Conservation (phyloP, 2,888 invertebrate genomes). For the Pterostichus madidus region DNA sequence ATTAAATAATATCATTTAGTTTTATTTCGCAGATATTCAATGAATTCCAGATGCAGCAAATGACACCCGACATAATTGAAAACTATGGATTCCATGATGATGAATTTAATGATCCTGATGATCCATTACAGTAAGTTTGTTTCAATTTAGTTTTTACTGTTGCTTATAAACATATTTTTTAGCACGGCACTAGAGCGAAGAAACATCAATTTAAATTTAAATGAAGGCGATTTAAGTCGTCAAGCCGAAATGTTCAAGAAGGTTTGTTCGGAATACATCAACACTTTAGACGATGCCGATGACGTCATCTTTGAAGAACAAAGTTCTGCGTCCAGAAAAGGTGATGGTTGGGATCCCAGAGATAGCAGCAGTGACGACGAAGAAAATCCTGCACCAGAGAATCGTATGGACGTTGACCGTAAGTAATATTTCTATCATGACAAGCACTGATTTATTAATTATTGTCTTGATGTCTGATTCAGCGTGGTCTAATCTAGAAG, state of each 20-base stretch:
- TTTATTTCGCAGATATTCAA: slow-evolving; percentile 78
- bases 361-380: slow-evolving; percentile 79
- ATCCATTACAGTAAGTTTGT: slow-evolving; percentile 77
- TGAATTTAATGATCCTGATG: slow-evolving; percentile 82
- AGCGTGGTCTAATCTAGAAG: slow-evolving; percentile 58
- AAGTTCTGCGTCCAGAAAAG: slow-evolving; percentile 68
- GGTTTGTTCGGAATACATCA: slow-evolving; percentile 77
- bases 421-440: slow-evolving; percentile 69
- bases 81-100: slow-evolving; percentile 83
- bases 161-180: slow-evolving; percentile 3
- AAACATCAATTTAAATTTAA: slow-evolving; percentile 65
- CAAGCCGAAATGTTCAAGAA: slow-evolving; percentile 82
- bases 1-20: slow-evolving; percentile 2
- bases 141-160: slow-evolving; percentile 49
- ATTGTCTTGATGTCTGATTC: not conserved
- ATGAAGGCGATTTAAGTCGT: slow-evolving; percentile 77
- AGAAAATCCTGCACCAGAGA: slow-evolving; percentile 76
- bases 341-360: slow-evolving; percentile 76
- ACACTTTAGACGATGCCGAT: slow-evolving; percentile 75
- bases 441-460: too few relatives aligned
- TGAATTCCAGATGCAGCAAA: slow-evolving; percentile 82
- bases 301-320: slow-evolving; percentile 60
- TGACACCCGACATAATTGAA: slow-evolving; percentile 81
- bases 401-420: slow-evolving; percentile 77
- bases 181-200: slow-evolving; percentile 37